These are phyloP conservation scores for Rattus norvegicus DNA, from an alignment of 2,113 vertebrate species.

Conservation along the genomic window DNA sequence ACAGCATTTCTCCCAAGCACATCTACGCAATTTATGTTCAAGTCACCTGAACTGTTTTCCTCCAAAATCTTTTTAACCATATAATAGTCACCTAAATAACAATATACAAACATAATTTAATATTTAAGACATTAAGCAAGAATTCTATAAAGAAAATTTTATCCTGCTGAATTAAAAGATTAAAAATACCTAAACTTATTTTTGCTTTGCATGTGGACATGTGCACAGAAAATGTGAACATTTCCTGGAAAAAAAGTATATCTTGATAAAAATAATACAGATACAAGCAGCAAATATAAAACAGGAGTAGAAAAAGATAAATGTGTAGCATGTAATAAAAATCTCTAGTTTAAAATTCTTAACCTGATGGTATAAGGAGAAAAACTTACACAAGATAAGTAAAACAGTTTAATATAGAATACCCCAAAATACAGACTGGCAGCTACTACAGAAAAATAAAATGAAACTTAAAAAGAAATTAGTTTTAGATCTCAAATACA, in stretches of 20 bases:
- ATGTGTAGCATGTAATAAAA: constrained; percentile 40
- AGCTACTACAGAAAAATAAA: constrained; percentile 42
- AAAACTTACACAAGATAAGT: constrained; percentile 55
- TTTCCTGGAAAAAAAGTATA: constrained; percentile 62
- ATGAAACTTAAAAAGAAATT: constrained; percentile 32
- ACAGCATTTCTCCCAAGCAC: constrained; percentile 97
- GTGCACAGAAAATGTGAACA: constrained; percentile 58
- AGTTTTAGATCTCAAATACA: constrained; percentile 56
- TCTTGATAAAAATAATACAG: constrained; percentile 52
- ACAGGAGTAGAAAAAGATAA: constrained; percentile 41
- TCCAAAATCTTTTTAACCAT: constrained; percentile 99
- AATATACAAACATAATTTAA: constrained; percentile 75
- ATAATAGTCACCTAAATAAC: constrained; percentile 96
- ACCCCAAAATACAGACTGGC: not conserved
- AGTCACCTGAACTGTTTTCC: constrained; percentile 94
- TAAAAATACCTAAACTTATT: constrained; percentile 61
- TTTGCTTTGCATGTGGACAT: constrained; percentile 48
- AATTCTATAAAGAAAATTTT: constrained; percentile 64
- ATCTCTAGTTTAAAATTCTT: constrained; percentile 60
- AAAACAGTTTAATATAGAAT: constrained; percentile 66
- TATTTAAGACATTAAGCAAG: constrained; percentile 57
- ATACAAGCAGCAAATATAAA: constrained; percentile 52
- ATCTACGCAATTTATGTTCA: constrained; percentile 98
- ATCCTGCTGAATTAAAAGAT: constrained; percentile 48
- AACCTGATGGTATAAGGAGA: constrained; percentile 47